Evolutionary conservation across 1,140 invertebrate species (phyloP), one percentile per base, ranked within the genome.

Genomic region (Oppia nitens): DNA sequence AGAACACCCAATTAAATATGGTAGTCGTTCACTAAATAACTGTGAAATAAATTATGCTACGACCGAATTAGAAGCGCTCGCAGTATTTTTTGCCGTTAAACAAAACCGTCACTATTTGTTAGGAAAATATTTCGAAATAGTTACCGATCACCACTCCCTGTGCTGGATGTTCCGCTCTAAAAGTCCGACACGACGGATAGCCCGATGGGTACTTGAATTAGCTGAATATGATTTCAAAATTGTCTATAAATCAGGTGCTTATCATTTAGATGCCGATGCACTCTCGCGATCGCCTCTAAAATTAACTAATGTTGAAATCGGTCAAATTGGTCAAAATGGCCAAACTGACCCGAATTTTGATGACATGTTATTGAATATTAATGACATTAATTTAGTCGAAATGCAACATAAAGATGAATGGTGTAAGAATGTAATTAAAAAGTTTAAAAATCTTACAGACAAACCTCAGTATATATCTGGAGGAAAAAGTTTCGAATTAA

Each of bases 71-170:
- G 64, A 66, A 64, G 28, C 55, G 26, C 52, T 68, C 14, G 67
- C 66, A 45, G 60, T 67, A 24, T 61, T 68, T 11, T 62, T 32
- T 40, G 62, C 63, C 21, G 26, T 65, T 4, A 57, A 63, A 23
- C 57, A 63, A 25, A 69, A 63, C 40, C 40, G 63, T 25, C 51
- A 48, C 1, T 69, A 68, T 32, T 17, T 72, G 1, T 63, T 61
- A 6, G 65, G 65, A 11, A 24, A 47, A 47, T 27, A 49, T 21
- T 62, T 69, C 26, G 60, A n/a, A 24, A 40, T 69, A 0, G 49
- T 61, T 9, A 65, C 64, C 1, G 65, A 69, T 47, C 65, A 69
- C 57, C 45, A 56, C 47, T 25, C 66, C 2, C 48, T 70, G 1
- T 50, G 55, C 11, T 65, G 60, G 51, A 12, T 68, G 21, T 11